A percentile compares a stretch with the other conserved stretches of the same genome.
Evolutionary conservation across 2,113 vertebrate genomes (phyloP).

Genomic region (Sinocyclocheilus grahami): DNA sequence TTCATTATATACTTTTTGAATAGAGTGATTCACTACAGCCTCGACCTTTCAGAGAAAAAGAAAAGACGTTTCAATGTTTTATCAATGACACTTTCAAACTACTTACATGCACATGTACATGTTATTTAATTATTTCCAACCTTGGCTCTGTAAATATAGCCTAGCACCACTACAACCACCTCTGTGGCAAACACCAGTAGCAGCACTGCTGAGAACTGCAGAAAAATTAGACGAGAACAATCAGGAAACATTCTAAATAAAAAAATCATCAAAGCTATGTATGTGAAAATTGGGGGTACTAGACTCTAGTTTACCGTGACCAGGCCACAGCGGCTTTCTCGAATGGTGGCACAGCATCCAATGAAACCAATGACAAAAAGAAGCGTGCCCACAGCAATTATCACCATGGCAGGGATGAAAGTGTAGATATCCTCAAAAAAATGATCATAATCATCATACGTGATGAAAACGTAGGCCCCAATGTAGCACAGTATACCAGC

Average conservation of each 20-base stretch:
- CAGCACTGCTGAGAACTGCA: slow-evolving; percentile 44
- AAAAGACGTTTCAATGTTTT: background rate
- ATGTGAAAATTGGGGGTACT: background rate
- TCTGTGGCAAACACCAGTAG: slow-evolving; percentile 94
- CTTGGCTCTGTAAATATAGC: slow-evolving; percentile 97
- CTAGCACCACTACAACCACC: slow-evolving; percentile 93
- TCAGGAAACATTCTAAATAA: background rate
- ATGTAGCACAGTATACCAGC: slow-evolving; percentile 96
- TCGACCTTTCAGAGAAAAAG: slow-evolving; percentile 81
- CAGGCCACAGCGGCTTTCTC: slow-evolving; percentile 92
- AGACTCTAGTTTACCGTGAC: slow-evolving; percentile 78
- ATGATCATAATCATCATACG: slow-evolving; percentile 95
- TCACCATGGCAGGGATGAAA: slow-evolving; percentile 88
- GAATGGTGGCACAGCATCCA: slow-evolving; percentile 93
- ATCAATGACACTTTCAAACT: background rate
- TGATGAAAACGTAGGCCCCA: slow-evolving; percentile 97
- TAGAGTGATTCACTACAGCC: slow-evolving; percentile 90
- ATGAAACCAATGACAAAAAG: slow-evolving; percentile 94
- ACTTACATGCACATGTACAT: background rate
- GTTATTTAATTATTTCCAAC: slow-evolving; percentile 68
- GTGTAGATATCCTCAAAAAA: slow-evolving; percentile 98
- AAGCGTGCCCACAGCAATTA: slow-evolving; percentile 91
- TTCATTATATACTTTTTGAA: slow-evolving; percentile 89
- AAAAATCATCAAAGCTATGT: background rate
- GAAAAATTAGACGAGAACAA: background rate